phyloP scores from a whole-genome alignment of 2,797 vertebrate genomes.

The Myotis daubentonii region DNA sequence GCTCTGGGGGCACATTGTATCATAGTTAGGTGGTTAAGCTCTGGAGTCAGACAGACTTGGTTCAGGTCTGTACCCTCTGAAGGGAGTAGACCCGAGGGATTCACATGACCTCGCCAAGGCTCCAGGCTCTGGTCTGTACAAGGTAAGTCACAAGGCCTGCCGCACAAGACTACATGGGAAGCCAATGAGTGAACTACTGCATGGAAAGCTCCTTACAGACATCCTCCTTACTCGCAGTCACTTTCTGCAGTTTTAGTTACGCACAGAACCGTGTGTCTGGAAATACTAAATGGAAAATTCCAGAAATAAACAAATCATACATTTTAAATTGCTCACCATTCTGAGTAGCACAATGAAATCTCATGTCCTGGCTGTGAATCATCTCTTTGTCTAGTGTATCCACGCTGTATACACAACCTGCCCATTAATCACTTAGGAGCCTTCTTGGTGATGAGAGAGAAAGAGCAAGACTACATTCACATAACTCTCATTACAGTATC shows the following conservation, averaged over 20 bases:
- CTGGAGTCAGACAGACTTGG: not conserved
- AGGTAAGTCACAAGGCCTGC: not conserved
- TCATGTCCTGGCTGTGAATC: not conserved
- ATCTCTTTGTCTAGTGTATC: not conserved
- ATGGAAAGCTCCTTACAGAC: not conserved
- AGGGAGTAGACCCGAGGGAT: not conserved
- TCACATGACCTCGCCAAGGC: not conserved
- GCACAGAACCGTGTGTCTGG: not conserved
- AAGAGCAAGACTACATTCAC: not conserved
- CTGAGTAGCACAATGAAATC: not conserved
- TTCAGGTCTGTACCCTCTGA: not conserved
- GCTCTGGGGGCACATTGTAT: not conserved
- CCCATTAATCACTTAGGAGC: not conserved
- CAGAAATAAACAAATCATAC: not conserved
- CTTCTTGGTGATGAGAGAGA: not conserved
- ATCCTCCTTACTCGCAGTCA: not conserved
- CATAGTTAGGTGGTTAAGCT: not conserved
- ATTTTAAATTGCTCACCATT: not conserved
- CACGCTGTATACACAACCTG: too few relatives aligned
- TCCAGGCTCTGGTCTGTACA: not conserved
- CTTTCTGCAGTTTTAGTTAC: not conserved
- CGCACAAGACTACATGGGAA: not conserved
- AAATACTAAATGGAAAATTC: not conserved
- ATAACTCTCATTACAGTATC: not conserved
- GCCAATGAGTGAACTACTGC: fast-evolving